A percentile compares a stretch with the other conserved stretches of the same genome.
Conservation (phyloP, 2,797 vertebrate genomes). For the Amblyraja radiata region DNA sequence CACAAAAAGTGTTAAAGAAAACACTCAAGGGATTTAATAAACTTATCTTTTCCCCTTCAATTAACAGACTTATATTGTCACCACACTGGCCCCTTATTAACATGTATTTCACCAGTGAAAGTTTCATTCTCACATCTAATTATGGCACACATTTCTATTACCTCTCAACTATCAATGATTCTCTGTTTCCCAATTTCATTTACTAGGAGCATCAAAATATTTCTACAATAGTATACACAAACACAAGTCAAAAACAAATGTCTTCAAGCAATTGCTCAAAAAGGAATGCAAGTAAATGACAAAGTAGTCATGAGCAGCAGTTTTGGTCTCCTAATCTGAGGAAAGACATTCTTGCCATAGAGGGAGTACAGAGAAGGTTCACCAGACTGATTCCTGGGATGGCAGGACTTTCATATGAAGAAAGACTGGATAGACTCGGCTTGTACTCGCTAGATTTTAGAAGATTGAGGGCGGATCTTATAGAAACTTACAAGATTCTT, state of each 20-base stretch:
- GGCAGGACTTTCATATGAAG: too few species aligned
- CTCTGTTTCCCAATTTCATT: constrained; percentile 51
- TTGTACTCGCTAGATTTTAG: too few species aligned
- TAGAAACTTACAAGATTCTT: too few species aligned
- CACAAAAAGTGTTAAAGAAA: not conserved
- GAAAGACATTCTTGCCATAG: too few species aligned
- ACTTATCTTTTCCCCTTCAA: constrained; percentile 29
- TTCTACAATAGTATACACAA: not conserved
- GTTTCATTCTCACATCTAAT: constrained; percentile 69
- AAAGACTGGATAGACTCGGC: too few species aligned
- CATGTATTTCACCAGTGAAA: constrained; percentile 56
- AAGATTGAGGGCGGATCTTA: too few species aligned
- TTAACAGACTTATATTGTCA: constrained; percentile 50
- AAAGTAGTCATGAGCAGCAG: not conserved
- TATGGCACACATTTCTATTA: constrained; percentile 52
- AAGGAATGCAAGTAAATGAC: not conserved
- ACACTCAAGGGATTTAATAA: constrained; percentile 8
- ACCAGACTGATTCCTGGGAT: too few species aligned
- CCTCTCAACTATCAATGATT: constrained; percentile 68
- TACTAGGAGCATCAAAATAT: not conserved
- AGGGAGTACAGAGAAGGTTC: too few species aligned
- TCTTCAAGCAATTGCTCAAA: not conserved
- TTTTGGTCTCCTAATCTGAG: too few species aligned
- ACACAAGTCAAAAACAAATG: not conserved
- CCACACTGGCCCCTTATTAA: constrained; percentile 55